These are phyloP conservation scores for Mesitornis unicolor DNA, from an alignment of 2,113 vertebrate species.

Conservation along the genomic window DNA sequence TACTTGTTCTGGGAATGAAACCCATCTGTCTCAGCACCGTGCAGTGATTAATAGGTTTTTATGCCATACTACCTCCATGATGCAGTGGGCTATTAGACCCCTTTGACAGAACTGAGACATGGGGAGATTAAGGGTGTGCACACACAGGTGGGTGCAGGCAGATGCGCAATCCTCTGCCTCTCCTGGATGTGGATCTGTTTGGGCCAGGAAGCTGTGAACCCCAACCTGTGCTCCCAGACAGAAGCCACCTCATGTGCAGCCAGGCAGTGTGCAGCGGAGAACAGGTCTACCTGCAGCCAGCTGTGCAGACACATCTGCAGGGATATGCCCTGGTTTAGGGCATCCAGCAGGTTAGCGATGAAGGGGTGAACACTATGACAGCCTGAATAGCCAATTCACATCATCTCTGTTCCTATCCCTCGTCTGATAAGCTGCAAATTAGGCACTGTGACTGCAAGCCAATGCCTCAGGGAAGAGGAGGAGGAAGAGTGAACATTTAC, in stretches of 20 bases:
- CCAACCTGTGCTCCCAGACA: neutral
- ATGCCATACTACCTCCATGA: neutral
- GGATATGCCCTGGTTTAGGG: neutral
- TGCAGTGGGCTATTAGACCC: conserved; percentile 48
- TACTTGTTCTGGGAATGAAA: neutral
- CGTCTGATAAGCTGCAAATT: neutral
- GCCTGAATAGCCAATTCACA: neutral
- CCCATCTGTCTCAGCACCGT: neutral
- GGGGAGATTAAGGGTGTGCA: neutral
- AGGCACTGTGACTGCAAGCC: neutral
- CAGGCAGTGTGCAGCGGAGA: fast-evolving
- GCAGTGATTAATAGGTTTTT: conserved; percentile 38
- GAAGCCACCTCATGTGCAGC: fast-evolving
- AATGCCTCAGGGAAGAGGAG: neutral
- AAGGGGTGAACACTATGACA: neutral
- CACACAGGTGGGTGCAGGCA: neutral
- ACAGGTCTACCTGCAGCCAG: neutral
- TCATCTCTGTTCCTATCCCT: neutral
- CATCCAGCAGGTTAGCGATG: neutral
- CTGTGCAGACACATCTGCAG: fast-evolving
- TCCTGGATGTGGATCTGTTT: neutral
- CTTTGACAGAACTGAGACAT: conserved; percentile 19
- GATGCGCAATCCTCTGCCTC: neutral
- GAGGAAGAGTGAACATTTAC: neutral
- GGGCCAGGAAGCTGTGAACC: neutral